Base-by-base conservation (phyloP, 1,140 invertebrate species). In the Rhopalosiphum maidis region DNA sequence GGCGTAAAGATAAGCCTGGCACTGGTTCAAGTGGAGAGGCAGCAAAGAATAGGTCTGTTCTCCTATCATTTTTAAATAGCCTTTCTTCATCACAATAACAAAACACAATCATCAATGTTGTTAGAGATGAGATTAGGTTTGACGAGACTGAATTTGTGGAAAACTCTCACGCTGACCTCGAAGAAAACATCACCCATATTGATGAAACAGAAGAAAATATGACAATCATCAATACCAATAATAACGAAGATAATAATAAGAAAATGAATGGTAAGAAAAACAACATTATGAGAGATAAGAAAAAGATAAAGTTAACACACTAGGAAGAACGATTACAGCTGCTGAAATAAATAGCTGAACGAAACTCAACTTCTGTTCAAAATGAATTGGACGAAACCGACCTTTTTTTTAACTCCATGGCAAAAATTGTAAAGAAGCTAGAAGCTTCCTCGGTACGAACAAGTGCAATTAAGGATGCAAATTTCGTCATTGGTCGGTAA, bases 401-500 rank as follows among this genome's bases (percentile, higher is more conserved):
- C 87, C 48, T 88, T 48, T 88, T 88, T 11, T 88, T 88, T 88
- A 88, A 88, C 46, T 54, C 46, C 0, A 88, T 88, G 87, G 87
- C 87, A 88, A 88, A 88, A 88, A 88, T 88, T 54, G 87, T 88
- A 88, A 88, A 51, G 48, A 88, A 88, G 23, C 48, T 48, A n/a
- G n/a, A n/a, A n/a, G n/a, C n/a, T n/a, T 54, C 46, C 48, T 88
- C 87, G 87, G 87, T 54, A 51, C 54, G 46, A 88, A 88, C 87
- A 88, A 88, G 48, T 88, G 46, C 46, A 88, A 51, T 88, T 48
- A 88, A 88, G 87, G 87, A 88, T 88, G 87, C 87, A 88, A 88
- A 88, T 88, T 51, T 88, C 87, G 87, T 88, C 87, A 88, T 88
- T 88, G 87, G 87, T 88, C 46, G 87, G 87, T 54, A 88, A 88